Evolutionary conservation across 2,888 invertebrate genomes (phyloP).

Genomic region (Gymnoscelis rufifasciata): DNA sequence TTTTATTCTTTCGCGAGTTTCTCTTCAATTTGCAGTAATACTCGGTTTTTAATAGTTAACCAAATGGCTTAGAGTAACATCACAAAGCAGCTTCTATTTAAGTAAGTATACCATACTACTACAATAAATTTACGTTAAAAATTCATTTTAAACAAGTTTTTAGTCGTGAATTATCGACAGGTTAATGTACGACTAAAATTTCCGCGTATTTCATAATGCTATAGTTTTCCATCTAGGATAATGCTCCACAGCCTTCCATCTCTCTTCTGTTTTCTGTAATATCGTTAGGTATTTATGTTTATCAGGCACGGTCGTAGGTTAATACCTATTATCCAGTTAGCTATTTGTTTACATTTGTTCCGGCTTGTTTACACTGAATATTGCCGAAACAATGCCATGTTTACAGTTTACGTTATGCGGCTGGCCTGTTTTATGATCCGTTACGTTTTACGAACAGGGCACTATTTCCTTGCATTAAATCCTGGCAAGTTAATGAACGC

Average conservation of each 20-base stretch:
- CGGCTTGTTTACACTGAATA: conserved; percentile 21
- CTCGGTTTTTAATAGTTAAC: too few species aligned
- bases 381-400: conserved; percentile 27
- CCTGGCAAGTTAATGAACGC: conserved; percentile 14
- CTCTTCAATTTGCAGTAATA: too few species aligned
- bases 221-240: too few species aligned
- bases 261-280: background rate
- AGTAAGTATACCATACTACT: too few species aligned
- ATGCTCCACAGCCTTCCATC: too few species aligned
- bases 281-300: background rate
- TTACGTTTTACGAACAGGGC: conserved; percentile 23
- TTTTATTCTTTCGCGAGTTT: background rate
- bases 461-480: conserved; percentile 20
- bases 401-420: conserved; percentile 25
- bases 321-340: conserved; percentile 17
- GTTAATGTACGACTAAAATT: too few species aligned
- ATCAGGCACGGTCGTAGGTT: conserved; percentile 9
- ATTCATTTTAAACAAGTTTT: too few species aligned
- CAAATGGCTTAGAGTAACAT: too few species aligned
- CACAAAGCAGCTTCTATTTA: too few species aligned
- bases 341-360: conserved; percentile 20
- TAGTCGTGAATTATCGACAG: too few species aligned
- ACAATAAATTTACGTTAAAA: too few species aligned
- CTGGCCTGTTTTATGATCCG: conserved; percentile 25
- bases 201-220: too few species aligned